These are phyloP conservation scores for Monopis laevigella DNA, from an alignment of 2,888 invertebrate species.

Conservation along the genomic window DNA sequence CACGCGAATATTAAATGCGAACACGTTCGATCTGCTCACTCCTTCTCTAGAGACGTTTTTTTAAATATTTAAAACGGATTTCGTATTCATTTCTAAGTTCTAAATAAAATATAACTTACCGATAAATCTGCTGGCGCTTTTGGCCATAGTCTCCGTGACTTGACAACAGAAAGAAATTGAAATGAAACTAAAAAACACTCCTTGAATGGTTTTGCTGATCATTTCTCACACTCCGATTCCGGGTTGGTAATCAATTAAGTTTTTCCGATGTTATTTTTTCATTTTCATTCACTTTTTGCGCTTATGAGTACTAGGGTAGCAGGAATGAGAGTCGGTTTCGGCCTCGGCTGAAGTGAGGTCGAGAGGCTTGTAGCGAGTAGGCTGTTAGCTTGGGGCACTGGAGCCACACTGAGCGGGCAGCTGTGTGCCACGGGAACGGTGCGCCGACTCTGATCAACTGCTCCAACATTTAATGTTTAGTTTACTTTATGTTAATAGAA, in stretches of 20 bases:
- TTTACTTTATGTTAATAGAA: constrained; percentile 1
- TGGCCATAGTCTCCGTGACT: constrained; percentile 56
- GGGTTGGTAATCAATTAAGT: too few species aligned
- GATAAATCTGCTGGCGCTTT: constrained; percentile 56
- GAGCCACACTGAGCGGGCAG: not conserved
- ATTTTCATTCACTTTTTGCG: not conserved
- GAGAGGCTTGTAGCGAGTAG: not conserved
- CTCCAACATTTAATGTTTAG: constrained; percentile 5
- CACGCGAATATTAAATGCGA: too few species aligned
- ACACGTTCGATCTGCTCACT: too few species aligned
- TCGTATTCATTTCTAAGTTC: not conserved
- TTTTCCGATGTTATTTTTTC: constrained; percentile 2
- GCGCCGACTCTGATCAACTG: constrained; percentile 5
- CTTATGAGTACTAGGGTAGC: constrained; percentile 1
- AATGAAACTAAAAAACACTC: constrained; percentile 55
- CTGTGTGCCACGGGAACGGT: not conserved
- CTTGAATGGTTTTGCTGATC: constrained; percentile 58
- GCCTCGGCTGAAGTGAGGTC: constrained; percentile 5
- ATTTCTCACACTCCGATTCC: constrained; percentile 28
- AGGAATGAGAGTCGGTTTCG: constrained; percentile 8
- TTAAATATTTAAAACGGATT: not conserved
- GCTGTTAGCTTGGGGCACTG: constrained; percentile 3
- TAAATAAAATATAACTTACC: constrained; percentile 32
- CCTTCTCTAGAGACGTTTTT: too few species aligned
- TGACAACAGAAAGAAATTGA: constrained; percentile 62